Evolutionary conservation across 2,113 vertebrate genomes (phyloP).

Genomic region (Carassius auratus): DNA sequence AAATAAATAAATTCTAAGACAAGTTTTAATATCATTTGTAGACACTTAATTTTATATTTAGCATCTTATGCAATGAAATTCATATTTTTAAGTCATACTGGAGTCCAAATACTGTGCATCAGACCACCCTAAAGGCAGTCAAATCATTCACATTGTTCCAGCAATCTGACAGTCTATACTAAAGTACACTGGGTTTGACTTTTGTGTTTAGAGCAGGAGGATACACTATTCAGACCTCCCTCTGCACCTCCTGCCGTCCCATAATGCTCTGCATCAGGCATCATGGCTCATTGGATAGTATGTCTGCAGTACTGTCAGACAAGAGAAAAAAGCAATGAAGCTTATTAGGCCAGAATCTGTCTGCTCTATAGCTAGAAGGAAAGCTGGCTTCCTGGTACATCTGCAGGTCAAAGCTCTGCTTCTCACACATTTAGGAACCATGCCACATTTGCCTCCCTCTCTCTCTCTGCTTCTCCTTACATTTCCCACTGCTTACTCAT

Average conservation of each 20-base stretch:
- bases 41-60: not conserved
- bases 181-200: not conserved
- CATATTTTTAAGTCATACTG: not conserved
- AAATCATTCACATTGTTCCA: not conserved
- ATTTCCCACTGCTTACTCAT: not conserved
- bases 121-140: not conserved
- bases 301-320: conserved; percentile 57
- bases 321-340: conserved; percentile 20
- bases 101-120: not conserved
- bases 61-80: not conserved
- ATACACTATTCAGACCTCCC: not conserved
- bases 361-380: conserved; percentile 46
- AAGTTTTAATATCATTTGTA: not conserved
- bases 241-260: conserved; percentile 42
- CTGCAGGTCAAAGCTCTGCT: not conserved
- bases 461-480: not conserved
- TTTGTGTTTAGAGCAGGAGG: not conserved
- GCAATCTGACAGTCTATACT: not conserved
- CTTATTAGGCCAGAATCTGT: conserved; percentile 45
- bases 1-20: not conserved
- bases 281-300: conserved; percentile 65
- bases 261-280: conserved; percentile 60
- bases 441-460: conserved; percentile 7
- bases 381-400: not conserved
- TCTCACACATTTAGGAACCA: not conserved